Percentiles rank a stretch among this genome's conserved stretches.
Conservation (phyloP, 2,888 invertebrate species). For the Himalopsyche japonica region DNA sequence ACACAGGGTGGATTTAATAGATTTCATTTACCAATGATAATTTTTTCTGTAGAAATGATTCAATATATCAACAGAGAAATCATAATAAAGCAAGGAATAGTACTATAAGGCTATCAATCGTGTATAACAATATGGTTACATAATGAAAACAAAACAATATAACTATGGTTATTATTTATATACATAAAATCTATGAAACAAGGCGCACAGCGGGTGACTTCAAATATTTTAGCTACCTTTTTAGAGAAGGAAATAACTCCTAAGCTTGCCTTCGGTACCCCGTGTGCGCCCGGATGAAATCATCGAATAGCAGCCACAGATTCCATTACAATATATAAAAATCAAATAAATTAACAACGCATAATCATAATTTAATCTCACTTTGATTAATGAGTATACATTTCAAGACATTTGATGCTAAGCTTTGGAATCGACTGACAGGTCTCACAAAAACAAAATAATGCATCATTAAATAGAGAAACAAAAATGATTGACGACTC, state of each 20-base stretch:
- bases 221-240: no score
- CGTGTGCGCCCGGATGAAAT: neutral
- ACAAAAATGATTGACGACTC: neutral
- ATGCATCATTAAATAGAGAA: neutral
- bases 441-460: neutral
- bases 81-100: neutral
- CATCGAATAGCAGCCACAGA: neutral
- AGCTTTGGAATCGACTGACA: neutral
- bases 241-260: no score
- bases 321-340: neutral
- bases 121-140: neutral
- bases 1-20: neutral
- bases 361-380: neutral
- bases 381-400: neutral
- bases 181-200: neutral
- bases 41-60: no score
- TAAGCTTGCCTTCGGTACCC: no score
- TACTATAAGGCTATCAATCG: neutral
- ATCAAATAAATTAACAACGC: neutral
- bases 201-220: neutral
- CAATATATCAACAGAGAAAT: neutral
- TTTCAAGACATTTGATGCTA: slow-evolving; percentile 2
- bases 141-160: neutral
- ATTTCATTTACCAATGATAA: neutral
- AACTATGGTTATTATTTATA: neutral